Base-by-base conservation (phyloP, 2,888 invertebrate genomes). In the Chironomus riparius region DNA sequence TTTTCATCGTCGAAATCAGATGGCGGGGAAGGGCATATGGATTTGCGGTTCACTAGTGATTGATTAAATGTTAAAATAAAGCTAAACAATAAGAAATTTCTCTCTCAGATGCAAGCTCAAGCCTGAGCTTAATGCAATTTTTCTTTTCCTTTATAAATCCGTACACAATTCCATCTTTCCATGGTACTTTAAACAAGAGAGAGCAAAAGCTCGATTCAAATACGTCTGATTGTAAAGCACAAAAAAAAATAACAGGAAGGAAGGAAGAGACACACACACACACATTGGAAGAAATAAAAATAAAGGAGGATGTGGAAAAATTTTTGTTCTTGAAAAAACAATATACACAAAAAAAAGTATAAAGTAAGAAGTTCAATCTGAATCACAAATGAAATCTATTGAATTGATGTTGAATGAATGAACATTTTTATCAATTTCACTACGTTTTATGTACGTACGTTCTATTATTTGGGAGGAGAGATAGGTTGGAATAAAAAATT, bases 1-100 rank as follows among this genome's bases (percentile, higher is more conserved):
- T 72, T 72, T 72, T 72, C 72, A 22, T 50, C 50, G 62, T 72
- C 72, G 72, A 62, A 72, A 72, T 72, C 72, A 62, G 71, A 71
- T 28, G 72, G 62, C 22, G 50, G 70, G 21, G 4, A 28, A 18
- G 47, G 18, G 24, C 22, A 24, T 22, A 28, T n/a, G 24, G n/a
- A 71, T 22, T 47, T 24, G 48, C 56, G 71, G 71, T 71, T 71
- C 50, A 71, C 21, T 50, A 10, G 71, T 71, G 71, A 71, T 71
- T 71, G 71, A 71, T 71, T 71, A 71, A 70, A 71, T 56, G 15
- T n/a, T 38, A n/a, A 56, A 47, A 70, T n/a, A 47, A 48, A 13
- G 28, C 56, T 56, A n/a, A 24, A 21, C 13, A 47, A 28, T 28
- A 50, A 28, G 56, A 65, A 65, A 24, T 65, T 65, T 22, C 22